Percentiles rank a stretch among this genome's conserved stretches.
These are phyloP conservation scores for Wasmannia auropunctata DNA, from an alignment of 1,140 invertebrate species.

Conservation along the genomic window DNA sequence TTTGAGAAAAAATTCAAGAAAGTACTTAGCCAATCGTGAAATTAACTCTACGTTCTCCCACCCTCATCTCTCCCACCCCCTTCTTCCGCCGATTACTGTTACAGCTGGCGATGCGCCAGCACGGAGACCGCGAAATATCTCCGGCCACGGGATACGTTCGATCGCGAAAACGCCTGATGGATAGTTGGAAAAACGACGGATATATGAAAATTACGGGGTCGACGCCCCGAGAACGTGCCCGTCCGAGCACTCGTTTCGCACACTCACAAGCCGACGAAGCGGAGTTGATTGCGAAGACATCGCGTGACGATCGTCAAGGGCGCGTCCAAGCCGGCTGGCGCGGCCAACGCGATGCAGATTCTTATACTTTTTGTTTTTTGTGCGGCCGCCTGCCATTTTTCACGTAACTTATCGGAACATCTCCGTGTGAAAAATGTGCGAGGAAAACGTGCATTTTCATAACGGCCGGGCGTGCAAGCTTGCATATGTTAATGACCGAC, in stretches of 20 bases:
- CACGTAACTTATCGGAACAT: constrained; percentile 28
- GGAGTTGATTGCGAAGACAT: constrained; percentile 28
- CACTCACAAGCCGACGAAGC: background rate
- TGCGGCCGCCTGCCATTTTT: constrained; percentile 1
- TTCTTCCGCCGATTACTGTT: constrained; percentile 16
- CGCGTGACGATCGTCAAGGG: constrained; percentile 29
- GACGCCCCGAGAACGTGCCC: background rate
- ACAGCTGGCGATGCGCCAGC: constrained; percentile 19
- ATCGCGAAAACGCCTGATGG: background rate
- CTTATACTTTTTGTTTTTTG: constrained; percentile 20
- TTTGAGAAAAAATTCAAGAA: constrained; percentile 10
- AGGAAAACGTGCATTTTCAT: constrained; percentile 11
- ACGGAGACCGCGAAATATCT: background rate
- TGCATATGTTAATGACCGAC: constrained; percentile 16
- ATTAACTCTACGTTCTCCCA: background rate
- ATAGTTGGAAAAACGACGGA: background rate
- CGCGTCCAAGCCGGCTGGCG: background rate
- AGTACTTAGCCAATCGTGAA: constrained; percentile 24
- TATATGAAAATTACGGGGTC: background rate
- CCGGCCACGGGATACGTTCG: background rate
- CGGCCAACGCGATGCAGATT: background rate
- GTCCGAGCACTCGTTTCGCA: background rate
- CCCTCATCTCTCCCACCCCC: too few relatives aligned
- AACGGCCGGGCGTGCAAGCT: background rate
- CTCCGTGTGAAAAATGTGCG: constrained; percentile 6